Evolutionary conservation across 2,797 vertebrate genomes (phyloP).

Genomic region (Enteromius afrohamiltoni): DNA sequence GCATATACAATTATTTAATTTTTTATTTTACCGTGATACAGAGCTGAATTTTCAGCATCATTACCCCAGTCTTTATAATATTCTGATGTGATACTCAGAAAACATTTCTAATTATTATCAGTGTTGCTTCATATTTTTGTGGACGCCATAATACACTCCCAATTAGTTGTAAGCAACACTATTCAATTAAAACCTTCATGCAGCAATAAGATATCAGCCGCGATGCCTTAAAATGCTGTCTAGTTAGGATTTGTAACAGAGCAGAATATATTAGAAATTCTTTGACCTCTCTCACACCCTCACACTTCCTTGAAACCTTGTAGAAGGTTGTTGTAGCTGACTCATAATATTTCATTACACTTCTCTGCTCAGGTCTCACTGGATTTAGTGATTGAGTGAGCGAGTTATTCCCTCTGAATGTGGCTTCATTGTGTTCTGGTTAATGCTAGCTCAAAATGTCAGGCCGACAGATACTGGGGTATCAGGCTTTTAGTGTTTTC

Average conservation of each 20-base stretch:
- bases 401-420: neutral
- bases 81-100: neutral
- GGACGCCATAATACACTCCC: neutral
- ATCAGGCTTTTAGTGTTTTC: neutral
- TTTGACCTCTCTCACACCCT: slow-evolving; percentile 10
- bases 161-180: neutral
- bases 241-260: neutral
- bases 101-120: neutral
- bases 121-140: neutral
- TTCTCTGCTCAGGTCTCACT: slow-evolving; percentile 15
- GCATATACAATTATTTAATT: neutral
- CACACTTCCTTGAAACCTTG: slow-evolving; percentile 10
- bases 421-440: slow-evolving; percentile 31
- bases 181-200: neutral
- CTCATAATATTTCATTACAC: slow-evolving; percentile 26
- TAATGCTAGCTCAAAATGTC: slow-evolving; percentile 61
- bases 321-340: slow-evolving; percentile 2
- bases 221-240: neutral
- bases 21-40: neutral
- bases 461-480: slow-evolving; percentile 40
- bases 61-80: neutral
- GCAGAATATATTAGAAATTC: slow-evolving; percentile 8
- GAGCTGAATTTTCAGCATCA: neutral
- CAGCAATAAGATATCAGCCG: neutral
- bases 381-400: slow-evolving; percentile 1